phyloP scores from a whole-genome alignment of 2,888 invertebrate genomes.

The Linnaemya vulpina region DNA sequence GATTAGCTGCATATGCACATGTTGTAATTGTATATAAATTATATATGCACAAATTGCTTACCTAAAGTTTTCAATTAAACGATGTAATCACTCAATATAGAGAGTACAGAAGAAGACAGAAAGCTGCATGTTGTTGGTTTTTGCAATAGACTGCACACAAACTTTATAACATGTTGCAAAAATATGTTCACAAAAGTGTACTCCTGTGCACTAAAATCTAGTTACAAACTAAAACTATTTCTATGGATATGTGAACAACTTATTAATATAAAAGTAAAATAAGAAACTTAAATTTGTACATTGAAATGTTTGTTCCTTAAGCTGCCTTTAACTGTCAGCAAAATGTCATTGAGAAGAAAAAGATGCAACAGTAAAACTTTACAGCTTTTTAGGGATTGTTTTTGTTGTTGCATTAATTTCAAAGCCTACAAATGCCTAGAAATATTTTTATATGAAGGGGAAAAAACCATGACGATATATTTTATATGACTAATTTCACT shows the following conservation, averaged over 20 bases:
- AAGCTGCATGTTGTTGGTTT: neutral
- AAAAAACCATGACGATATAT: too few species aligned
- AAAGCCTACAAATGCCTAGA: neutral
- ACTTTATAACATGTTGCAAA: conserved; percentile 8
- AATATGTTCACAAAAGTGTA: neutral
- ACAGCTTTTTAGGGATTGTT: conserved; percentile 23
- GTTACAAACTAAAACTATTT: neutral
- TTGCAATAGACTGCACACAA: conserved; percentile 5
- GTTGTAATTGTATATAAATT: neutral
- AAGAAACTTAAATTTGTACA: conserved; percentile 11
- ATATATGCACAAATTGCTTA: conserved; percentile 38
- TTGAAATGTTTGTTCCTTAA: conserved; percentile 45
- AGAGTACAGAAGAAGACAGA: neutral
- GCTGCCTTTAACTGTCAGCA: conserved; percentile 48
- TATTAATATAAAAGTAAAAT: neutral
- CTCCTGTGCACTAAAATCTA: neutral
- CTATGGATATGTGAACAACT: neutral
- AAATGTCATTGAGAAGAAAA: conserved; percentile 19
- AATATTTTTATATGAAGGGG: too few species aligned
- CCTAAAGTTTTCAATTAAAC: conserved; percentile 56
- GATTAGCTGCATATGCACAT: neutral
- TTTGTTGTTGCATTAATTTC: conserved; percentile 6
- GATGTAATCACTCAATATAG: conserved; percentile 42
- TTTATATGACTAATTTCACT: too few species aligned
- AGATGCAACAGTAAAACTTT: conserved; percentile 24